Conservation (phyloP, 2,797 vertebrate species). For the Danio kyathit region DNA sequence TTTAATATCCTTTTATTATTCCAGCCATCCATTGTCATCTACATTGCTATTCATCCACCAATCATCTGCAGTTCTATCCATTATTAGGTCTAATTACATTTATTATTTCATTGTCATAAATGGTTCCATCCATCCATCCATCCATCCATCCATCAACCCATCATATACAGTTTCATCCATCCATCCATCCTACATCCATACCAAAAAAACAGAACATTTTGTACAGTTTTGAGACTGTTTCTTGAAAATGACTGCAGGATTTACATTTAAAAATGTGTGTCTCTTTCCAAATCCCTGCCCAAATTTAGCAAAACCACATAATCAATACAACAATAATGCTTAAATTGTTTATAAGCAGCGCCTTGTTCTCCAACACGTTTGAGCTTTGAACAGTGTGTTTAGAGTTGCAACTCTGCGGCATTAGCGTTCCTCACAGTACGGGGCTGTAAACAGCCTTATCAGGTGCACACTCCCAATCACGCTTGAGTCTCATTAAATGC, state of each 20-base stretch:
- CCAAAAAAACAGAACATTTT: neutral
- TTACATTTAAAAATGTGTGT: neutral
- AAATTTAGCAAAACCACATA: neutral
- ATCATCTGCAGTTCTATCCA: too few species aligned
- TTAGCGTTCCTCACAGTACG: neutral
- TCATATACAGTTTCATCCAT: neutral
- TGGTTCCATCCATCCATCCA: neutral
- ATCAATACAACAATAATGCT: neutral
- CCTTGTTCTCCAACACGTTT: neutral
- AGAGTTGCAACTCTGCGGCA: neutral
- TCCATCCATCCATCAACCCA: neutral
- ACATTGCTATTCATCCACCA: too few species aligned
- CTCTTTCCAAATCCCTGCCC: neutral
- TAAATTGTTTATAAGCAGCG: neutral
- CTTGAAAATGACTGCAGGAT: neutral
- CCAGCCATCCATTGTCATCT: too few species aligned
- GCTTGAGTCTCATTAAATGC: constrained; percentile 34
- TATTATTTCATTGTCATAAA: too few species aligned
- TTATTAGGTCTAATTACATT: too few species aligned
- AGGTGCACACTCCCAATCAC: constrained; percentile 15
- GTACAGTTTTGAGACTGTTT: neutral
- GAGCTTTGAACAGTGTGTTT: neutral
- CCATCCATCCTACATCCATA: neutral
- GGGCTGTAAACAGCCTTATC: constrained; percentile 21
- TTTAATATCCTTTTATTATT: too few species aligned